These are phyloP conservation scores for Eurystomus gularis DNA, from an alignment of 2,113 vertebrate genomes.

Conservation along the genomic window DNA sequence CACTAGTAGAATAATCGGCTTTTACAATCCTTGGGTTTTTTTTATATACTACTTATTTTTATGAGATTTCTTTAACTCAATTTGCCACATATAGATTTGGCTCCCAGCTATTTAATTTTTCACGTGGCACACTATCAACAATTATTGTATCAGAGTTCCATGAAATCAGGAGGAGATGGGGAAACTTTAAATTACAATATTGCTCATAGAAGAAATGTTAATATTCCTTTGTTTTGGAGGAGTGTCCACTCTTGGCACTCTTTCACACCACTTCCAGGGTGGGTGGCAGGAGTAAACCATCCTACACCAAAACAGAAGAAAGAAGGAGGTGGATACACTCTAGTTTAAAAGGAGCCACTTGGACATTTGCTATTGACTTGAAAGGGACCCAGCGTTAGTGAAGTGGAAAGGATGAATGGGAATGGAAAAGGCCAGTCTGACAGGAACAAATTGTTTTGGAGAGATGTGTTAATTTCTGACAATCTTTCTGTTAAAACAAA, in stretches of 20 bases:
- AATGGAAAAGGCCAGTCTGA: conserved; percentile 61
- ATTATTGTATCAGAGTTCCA: not conserved
- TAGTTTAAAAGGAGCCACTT: not conserved
- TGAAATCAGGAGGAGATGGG: conserved; percentile 13
- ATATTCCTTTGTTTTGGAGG: not conserved
- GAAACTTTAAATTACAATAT: conserved; percentile 33
- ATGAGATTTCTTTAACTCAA: conserved; percentile 60
- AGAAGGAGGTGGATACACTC: not conserved
- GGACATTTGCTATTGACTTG: not conserved
- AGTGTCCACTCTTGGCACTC: not conserved
- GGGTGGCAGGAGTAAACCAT: not conserved
- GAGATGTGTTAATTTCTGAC: conserved; percentile 67
- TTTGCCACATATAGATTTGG: conserved; percentile 62
- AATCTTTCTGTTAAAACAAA: conserved; percentile 59
- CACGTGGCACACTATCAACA: conserved; percentile 49
- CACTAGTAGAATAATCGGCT: conserved; percentile 62
- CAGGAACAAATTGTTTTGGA: conserved; percentile 57
- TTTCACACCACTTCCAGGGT: not conserved
- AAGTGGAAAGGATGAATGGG: conserved; percentile 43
- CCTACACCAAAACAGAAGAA: not conserved
- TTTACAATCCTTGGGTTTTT: not conserved
- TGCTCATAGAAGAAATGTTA: conserved; percentile 1
- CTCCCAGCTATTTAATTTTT: conserved; percentile 71
- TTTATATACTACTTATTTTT: conserved; percentile 58
- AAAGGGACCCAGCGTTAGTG: not conserved